phyloP scores from a whole-genome alignment of 2,113 vertebrate genomes.

The Brachyhypopomus occidentalis region DNA sequence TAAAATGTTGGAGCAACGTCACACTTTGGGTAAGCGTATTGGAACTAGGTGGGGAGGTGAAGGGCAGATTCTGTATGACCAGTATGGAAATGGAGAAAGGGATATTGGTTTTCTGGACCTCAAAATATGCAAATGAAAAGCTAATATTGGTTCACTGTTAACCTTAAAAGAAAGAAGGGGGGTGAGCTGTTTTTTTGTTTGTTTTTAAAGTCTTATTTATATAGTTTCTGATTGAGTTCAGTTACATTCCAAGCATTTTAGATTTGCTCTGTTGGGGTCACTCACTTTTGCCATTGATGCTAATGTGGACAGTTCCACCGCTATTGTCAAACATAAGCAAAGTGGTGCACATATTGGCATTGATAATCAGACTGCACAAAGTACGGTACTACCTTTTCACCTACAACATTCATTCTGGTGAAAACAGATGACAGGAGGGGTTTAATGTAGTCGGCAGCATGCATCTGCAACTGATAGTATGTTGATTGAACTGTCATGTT shows the following conservation, averaged over 20 bases:
- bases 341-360: constrained; percentile 20
- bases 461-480: constrained; percentile 83
- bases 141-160: constrained; percentile 44
- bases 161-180: constrained; percentile 14
- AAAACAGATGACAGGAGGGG: constrained; percentile 63
- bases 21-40: constrained; percentile 60
- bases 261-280: constrained; percentile 8
- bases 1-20: constrained; percentile 63
- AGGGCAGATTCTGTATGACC: background rate
- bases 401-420: constrained; percentile 68
- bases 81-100: constrained; percentile 28
- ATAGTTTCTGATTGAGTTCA: constrained; percentile 23
- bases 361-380: constrained; percentile 26
- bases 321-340: constrained; percentile 41
- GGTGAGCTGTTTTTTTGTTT: constrained; percentile 24
- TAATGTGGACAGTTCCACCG: constrained; percentile 30
- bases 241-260: constrained; percentile 39
- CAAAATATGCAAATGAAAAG: constrained; percentile 50
- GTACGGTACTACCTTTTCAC: constrained; percentile 1
- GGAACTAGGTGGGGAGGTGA: constrained; percentile 34
- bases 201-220: constrained; percentile 17
- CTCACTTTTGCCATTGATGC: constrained; percentile 9
- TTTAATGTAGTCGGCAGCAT: constrained; percentile 81
- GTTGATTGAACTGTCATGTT: constrained; percentile 85
- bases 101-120: constrained; percentile 23